Conservation (phyloP, 2,888 invertebrate species). For the Sycophila texana region DNA sequence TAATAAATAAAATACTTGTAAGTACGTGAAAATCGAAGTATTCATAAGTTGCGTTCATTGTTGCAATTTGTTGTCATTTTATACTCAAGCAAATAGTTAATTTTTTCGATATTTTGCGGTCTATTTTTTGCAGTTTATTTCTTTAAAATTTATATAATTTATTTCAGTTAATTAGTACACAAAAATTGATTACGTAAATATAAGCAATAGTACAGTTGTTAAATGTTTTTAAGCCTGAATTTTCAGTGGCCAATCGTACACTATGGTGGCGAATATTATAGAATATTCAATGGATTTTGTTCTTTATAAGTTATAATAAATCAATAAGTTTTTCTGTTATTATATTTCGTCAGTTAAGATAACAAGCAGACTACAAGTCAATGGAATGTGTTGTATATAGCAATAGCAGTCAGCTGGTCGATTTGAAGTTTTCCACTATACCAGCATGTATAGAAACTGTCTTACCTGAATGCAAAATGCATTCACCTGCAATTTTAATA, state of each 20-base stretch:
- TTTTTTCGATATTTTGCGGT: background rate
- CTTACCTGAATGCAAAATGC: background rate
- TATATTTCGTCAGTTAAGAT: background rate
- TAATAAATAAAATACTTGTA: background rate
- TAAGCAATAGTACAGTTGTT: too few species aligned
- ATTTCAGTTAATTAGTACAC: too few species aligned
- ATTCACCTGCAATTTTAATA: too few species aligned
- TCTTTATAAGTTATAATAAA: background rate
- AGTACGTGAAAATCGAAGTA: background rate
- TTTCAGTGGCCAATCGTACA: too few species aligned
- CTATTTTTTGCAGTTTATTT: too few species aligned
- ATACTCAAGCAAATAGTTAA: too few species aligned
- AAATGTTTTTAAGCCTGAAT: too few species aligned
- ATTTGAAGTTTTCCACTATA: background rate
- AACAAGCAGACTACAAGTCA: background rate
- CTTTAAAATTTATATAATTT: too few species aligned
- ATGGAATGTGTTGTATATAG: background rate
- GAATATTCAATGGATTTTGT: background rate
- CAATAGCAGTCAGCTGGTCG: slow-evolving; percentile 40
- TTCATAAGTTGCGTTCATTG: slow-evolving; percentile 36
- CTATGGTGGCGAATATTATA: too few species aligned
- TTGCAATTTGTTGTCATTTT: background rate
- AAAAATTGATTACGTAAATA: too few species aligned
- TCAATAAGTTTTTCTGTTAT: background rate
- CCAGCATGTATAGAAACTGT: background rate